Evolutionary conservation across 1,140 invertebrate species (phyloP), one percentile per base, ranked within the genome.

Genomic region (Cardiocondyla obscurior): DNA sequence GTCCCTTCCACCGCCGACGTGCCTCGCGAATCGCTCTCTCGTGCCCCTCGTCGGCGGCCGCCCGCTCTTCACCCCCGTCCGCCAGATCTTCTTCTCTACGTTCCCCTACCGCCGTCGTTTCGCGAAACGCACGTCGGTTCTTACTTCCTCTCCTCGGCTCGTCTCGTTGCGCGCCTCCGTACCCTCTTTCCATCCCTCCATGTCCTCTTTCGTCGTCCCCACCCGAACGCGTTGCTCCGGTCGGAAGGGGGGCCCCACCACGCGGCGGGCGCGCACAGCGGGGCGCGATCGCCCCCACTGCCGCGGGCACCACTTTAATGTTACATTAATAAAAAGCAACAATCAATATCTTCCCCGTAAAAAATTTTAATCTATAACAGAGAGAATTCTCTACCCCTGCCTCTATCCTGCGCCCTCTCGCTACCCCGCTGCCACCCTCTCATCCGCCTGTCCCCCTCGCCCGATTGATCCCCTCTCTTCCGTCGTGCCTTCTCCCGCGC

Each of bases 271-370:
- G 73, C 73, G 73, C 73, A 76, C 49, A 64, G 8, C 64, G 57
- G 60, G 76, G 82, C 73, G 74, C 36, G 74, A 85, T 85, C 85
- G 83, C 85, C 81, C 84, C 88, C 83, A 84, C 88, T 82, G 85
- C 86, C 77, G 65, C 70, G 85, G 73, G 82, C 87, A 88, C 90
- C 90, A 92, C 92, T 93, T 93, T 92, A 93, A 94, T 93, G 93
- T 93, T 92, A 92, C 92, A 93, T 93, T 94, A 93, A 93, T 93
- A 94, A 93, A 93, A 94, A 93, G 93, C 92, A 93, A 94, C 93
- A 94, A 94, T 94, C 92, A 93, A 94, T 94, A 94, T 93, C 93
- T 94, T 92, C 89, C 88, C 91, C 84, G 93, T 92, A 93, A 93
- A 93, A 93, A 93, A 92, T 92, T 93, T 93, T 92, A 93, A 94